Conservation (phyloP, 2,888 invertebrate species). For the Agrotis clavis region DNA sequence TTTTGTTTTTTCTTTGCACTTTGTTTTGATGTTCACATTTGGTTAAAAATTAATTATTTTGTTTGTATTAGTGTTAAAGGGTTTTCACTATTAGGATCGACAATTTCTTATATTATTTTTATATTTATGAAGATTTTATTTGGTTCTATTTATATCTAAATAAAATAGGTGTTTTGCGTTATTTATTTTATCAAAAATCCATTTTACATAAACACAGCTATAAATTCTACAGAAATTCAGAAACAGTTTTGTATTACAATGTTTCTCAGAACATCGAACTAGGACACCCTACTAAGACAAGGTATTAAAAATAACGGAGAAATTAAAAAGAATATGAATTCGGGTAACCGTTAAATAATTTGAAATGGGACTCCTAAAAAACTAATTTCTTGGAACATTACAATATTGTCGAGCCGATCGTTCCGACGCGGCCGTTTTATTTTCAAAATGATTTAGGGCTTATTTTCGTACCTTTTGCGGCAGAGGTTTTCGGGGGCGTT, state of each 20-base stretch:
- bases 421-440: slow-evolving; percentile 36
- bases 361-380: slow-evolving; percentile 28
- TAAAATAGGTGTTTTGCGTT: not conserved
- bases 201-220: not conserved
- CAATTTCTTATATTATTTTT: too few relatives aligned
- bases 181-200: not conserved
- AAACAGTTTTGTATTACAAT: not conserved
- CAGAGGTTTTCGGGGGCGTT: slow-evolving; percentile 24
- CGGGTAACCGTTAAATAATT: slow-evolving; percentile 26
- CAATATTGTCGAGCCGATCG: slow-evolving; percentile 25
- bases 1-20: slow-evolving; percentile 66
- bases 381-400: slow-evolving; percentile 33
- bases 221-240: not conserved
- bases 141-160: not conserved
- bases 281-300: not conserved
- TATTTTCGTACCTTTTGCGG: slow-evolving; percentile 45
- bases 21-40: not conserved
- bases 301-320: slow-evolving; percentile 2
- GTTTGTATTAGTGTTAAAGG: not conserved
- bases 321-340: slow-evolving; percentile 19
- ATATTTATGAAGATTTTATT: too few relatives aligned
- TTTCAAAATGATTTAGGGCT: slow-evolving; percentile 33
- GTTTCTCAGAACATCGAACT: not conserved
- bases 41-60: not conserved
- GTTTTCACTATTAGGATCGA: not conserved